Percentiles rank a stretch among this genome's conserved stretches.
These are phyloP conservation scores for Drosophila sproati DNA, from an alignment of 1,140 invertebrate species.

Conservation along the genomic window DNA sequence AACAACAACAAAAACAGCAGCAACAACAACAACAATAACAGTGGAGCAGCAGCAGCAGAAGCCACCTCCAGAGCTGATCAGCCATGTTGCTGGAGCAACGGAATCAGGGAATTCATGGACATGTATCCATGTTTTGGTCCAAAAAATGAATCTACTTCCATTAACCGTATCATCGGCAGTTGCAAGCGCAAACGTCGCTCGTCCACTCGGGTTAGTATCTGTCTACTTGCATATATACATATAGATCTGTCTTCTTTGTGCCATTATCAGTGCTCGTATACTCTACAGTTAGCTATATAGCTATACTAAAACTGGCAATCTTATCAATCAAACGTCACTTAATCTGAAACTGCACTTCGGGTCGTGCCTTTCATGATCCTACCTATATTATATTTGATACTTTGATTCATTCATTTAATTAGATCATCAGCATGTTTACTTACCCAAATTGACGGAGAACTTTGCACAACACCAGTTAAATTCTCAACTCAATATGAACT, in stretches of 20 bases:
- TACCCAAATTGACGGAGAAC: too few relatives aligned
- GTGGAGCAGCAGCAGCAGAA: background rate
- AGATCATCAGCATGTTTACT: too few relatives aligned
- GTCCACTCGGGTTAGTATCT: constrained; percentile 54
- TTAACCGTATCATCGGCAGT: constrained; percentile 23
- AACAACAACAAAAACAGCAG: constrained; percentile 15
- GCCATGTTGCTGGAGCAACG: constrained; percentile 13
- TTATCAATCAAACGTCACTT: too few relatives aligned
- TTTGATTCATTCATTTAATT: too few relatives aligned
- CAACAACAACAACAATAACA: constrained; percentile 7
- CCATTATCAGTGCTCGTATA: background rate
- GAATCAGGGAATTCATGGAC: constrained; percentile 27
- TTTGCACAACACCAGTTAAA: too few relatives aligned
- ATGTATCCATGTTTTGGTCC: constrained; percentile 57
- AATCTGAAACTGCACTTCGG: too few relatives aligned
- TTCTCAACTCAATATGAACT: too few relatives aligned
- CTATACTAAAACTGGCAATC: too few relatives aligned
- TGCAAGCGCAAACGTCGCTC: constrained; percentile 69
- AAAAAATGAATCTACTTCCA: constrained; percentile 39
- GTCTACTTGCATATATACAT: background rate
- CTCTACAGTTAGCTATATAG: too few relatives aligned
- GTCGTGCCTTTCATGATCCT: too few relatives aligned
- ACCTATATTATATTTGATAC: too few relatives aligned
- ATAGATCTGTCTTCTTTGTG: constrained; percentile 24
- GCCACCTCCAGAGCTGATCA: constrained; percentile 3